Base-by-base conservation (phyloP, 2,888 invertebrate species). In the Brachylomia viminalis region DNA sequence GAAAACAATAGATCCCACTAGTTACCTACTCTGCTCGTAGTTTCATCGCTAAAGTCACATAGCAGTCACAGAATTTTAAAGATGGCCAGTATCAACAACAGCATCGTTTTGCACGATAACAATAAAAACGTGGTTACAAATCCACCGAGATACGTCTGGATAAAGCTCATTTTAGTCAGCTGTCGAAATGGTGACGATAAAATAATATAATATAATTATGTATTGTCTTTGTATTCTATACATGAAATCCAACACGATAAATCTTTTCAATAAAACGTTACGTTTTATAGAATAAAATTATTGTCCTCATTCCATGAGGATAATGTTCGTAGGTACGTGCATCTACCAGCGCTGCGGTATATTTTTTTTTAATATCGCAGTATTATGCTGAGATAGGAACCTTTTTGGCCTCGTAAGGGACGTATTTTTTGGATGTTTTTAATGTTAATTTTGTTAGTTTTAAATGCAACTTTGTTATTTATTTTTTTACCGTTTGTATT, bases 71-170 rank as follows among this genome's bases (percentile, higher is more conserved):
- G 23, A 49, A 38, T 67, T 47, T 27, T 38, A 67, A 38, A 45
- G 8, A 45, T 15, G 30, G n/a, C 30, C 17, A 6, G 59, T 59
- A 1, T 45, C 23, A 45, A 69, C 10, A 3, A 42, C 23, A 38
- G 10, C 27, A 20, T 52, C n/a, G 3, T 52, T 67, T 54, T 42
- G 27, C 49, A 42, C 10, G 38, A 49, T 66, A 20, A 30, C 17
- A n/a, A 65, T 68, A 8, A 38, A 27, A 49, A 49, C 20, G 20
- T 49, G n/a, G 20, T 47, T 47, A n/a, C 42, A 69, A 54, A 72
- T 30, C 42, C 42, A n/a, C 42, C 30, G 17, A 54, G 5, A 33
- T 54, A 7, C 42, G 42, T 68, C 6, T 30, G 27, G 42, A 42
- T 54, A 68, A 70, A 45, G 30, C 23, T 38, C 27, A 61, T 23